phyloP scores from a whole-genome alignment of 2,113 vertebrate species.

The Anoplopoma fimbria region DNA sequence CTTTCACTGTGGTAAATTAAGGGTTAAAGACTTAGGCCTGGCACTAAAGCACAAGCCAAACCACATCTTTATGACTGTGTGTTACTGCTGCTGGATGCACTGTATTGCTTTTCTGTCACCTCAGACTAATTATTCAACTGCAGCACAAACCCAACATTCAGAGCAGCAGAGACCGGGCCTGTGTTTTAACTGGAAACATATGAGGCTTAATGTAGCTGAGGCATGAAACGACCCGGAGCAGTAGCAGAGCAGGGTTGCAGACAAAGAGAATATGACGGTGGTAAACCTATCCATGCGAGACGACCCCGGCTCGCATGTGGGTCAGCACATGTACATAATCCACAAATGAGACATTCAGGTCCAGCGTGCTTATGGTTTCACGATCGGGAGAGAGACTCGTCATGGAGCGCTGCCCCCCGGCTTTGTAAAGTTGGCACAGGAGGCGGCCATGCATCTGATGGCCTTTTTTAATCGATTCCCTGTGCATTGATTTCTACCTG shows the following conservation, averaged over 20 bases:
- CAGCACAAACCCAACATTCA: constrained; percentile 20
- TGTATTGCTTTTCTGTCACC: constrained; percentile 24
- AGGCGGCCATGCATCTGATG: constrained; percentile 12
- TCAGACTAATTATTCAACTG: constrained; percentile 31
- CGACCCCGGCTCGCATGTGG: background rate
- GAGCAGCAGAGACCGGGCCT: background rate
- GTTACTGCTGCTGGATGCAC: constrained; percentile 28
- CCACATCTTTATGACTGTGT: constrained; percentile 14
- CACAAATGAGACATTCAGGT: constrained; percentile 28
- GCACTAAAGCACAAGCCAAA: background rate
- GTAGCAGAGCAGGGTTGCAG: background rate
- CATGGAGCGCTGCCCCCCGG: background rate
- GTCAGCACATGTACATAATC: background rate
- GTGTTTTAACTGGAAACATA: constrained; percentile 19
- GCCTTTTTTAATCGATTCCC: constrained; percentile 33
- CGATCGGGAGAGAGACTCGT: background rate
- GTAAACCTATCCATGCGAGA: constrained; percentile 1
- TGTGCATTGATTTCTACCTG: constrained; percentile 19
- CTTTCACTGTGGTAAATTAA: background rate
- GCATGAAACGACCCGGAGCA: constrained; percentile 1
- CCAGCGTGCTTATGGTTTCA: background rate
- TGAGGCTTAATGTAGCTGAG: background rate
- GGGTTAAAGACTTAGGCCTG: background rate
- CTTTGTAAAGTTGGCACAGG: constrained; percentile 7
- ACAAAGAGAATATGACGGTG: constrained; percentile 1